These are phyloP conservation scores for Bombyx mori DNA, from an alignment of 1,140 invertebrate genomes.

Conservation along the genomic window ASM3026992v2 NC_085110.1:1282001-1282500, in stretches of 20 bases:
- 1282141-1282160: conserved; percentile 31
- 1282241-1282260: conserved; percentile 29
- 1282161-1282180: conserved; percentile 16
- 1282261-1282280: conserved; percentile 30
- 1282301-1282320: not conserved
- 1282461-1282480: too few relatives aligned
- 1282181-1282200: not conserved
- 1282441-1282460: too few relatives aligned
- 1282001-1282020: too few relatives aligned
- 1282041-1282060: too few relatives aligned
- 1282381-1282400: too few relatives aligned
- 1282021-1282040: too few relatives aligned
- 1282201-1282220: conserved; percentile 3
- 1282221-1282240: conserved; percentile 11
- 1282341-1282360: not conserved
- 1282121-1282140: conserved; percentile 30
- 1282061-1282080: too few relatives aligned
- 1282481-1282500: too few relatives aligned
- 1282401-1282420: too few relatives aligned
- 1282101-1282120: conserved; percentile 12
- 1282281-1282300: conserved; percentile 31
- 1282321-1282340: not conserved
- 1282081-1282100: too few relatives aligned
- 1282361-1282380: too few relatives aligned
- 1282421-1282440: too few relatives aligned